These are phyloP conservation scores for Psittacula echo DNA, from an alignment of 2,797 vertebrate species.

Conservation along the genomic window DNA sequence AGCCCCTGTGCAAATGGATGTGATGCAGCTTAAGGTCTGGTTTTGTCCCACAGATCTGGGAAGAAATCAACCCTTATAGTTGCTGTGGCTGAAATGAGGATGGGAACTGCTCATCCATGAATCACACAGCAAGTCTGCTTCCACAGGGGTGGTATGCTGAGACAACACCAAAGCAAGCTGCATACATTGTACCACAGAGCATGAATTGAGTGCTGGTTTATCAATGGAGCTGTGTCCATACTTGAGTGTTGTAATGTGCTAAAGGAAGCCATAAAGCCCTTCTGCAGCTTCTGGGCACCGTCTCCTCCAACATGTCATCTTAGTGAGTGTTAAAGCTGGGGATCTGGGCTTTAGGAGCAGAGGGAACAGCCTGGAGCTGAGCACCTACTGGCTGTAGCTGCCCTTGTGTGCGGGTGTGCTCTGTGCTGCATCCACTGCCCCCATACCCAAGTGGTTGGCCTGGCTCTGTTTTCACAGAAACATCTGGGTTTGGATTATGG, in stretches of 20 bases:
- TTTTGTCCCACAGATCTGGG: neutral
- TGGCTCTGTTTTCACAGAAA: neutral
- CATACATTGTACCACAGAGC: neutral
- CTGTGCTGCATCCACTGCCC: neutral
- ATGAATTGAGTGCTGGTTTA: neutral
- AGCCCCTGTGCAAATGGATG: neutral
- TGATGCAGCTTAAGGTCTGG: neutral
- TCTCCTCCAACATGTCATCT: neutral
- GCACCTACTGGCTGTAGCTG: neutral
- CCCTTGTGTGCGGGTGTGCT: rapidly evolving
- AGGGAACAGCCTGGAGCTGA: neutral
- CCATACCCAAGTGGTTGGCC: rapidly evolving
- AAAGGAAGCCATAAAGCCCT: neutral
- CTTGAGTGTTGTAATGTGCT: neutral
- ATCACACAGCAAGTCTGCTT: neutral
- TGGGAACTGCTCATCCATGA: neutral
- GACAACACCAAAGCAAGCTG: neutral
- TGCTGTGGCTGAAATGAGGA: neutral
- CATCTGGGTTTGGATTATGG: neutral
- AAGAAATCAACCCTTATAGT: neutral
- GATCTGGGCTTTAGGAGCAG: neutral
- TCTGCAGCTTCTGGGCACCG: neutral
- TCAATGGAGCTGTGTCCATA: rapidly evolving
- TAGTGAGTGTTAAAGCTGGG: neutral
- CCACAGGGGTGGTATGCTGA: neutral